phyloP scores from a whole-genome alignment of 2,113 vertebrate genomes.

The Lanius ludovicianus region DNA sequence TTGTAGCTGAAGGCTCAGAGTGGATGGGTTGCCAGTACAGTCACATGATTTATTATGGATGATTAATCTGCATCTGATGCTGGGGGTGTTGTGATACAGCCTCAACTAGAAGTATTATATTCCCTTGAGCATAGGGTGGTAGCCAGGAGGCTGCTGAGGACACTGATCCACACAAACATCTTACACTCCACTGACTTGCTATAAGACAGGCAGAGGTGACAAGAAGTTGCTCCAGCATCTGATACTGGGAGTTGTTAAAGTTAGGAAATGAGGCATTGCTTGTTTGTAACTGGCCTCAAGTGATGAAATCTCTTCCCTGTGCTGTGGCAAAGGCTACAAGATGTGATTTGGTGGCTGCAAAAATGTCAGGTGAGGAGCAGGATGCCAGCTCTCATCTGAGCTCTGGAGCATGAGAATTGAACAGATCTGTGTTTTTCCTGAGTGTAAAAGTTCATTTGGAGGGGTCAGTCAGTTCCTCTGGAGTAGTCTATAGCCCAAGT shows the following conservation, averaged over 20 bases:
- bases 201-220: not conserved
- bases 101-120: not conserved
- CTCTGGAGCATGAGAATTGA: not conserved
- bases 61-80: constrained; percentile 1
- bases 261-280: not conserved
- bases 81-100: not conserved
- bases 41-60: not conserved
- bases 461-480: not conserved
- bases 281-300: not conserved
- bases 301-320: not conserved
- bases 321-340: not conserved
- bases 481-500: not conserved
- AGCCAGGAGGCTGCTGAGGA: not conserved
- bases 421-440: not conserved
- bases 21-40: not conserved
- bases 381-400: not conserved
- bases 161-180: not conserved
- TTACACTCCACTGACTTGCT: not conserved
- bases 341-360: not conserved
- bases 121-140: not conserved
- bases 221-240: not conserved
- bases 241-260: not conserved
- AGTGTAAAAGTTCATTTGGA: not conserved
- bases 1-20: not conserved
- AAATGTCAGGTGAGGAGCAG: not conserved